Percentiles rank a stretch among this genome's conserved stretches.
Conservation (phyloP, 2,797 vertebrate species). For the Thripadectes ignobilis region DNA sequence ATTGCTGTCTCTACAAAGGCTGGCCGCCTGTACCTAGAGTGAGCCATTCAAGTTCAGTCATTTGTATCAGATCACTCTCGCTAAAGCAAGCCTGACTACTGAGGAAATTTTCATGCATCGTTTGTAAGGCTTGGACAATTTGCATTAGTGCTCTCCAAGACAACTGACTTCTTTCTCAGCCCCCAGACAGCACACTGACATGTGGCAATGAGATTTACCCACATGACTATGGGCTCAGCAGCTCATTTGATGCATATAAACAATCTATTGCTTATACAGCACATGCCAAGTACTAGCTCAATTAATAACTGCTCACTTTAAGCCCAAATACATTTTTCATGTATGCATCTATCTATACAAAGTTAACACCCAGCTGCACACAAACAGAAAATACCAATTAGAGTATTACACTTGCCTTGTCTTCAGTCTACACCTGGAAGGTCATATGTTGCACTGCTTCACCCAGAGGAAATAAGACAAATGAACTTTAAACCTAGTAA, state of each 20-base stretch:
- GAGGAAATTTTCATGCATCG: neutral
- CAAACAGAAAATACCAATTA: neutral
- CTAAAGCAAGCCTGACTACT: neutral
- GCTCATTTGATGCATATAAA: neutral
- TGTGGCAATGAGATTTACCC: neutral
- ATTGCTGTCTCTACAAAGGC: neutral
- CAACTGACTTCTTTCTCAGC: neutral
- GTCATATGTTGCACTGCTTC: fast-evolving
- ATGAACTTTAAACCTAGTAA: neutral
- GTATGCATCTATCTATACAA: neutral
- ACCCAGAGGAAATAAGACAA: neutral
- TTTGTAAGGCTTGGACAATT: neutral
- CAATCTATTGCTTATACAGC: neutral
- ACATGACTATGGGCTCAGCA: neutral
- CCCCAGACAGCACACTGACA: neutral
- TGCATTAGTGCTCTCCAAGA: neutral
- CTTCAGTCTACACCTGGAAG: neutral
- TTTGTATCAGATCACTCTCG: neutral
- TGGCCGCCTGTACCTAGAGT: fast-evolving
- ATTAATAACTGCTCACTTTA: neutral
- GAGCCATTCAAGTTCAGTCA: neutral
- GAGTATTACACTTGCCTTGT: neutral
- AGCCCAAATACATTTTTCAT: neutral
- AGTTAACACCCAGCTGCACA: neutral
- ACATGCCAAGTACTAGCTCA: neutral